Evolutionary conservation across 2,113 vertebrate species (phyloP).

Genomic region (Hoplias malabaricus): DNA sequence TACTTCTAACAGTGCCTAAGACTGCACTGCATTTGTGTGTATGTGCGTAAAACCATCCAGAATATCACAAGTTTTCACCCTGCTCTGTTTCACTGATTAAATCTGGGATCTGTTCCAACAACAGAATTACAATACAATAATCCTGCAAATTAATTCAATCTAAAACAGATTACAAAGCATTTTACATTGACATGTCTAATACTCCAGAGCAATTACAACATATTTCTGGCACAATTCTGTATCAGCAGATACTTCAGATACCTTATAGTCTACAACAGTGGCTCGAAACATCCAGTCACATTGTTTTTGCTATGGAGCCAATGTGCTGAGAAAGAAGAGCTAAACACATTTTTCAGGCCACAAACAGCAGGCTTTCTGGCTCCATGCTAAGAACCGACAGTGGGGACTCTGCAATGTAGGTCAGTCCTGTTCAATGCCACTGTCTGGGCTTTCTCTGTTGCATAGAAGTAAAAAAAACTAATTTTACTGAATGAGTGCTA

Average conservation of each 20-base stretch:
- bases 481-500: not conserved
- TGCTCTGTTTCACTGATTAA: not conserved
- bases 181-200: not conserved
- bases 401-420: slow-evolving; percentile 1
- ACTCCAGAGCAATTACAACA: not conserved
- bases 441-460: not conserved
- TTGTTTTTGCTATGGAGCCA: not conserved
- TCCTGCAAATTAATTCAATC: not conserved
- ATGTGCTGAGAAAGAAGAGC: not conserved
- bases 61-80: not conserved
- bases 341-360: not conserved
- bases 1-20: too few species aligned
- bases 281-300: not conserved
- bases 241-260: not conserved
- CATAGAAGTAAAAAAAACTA: not conserved
- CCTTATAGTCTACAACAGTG: not conserved
- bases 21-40: too few species aligned
- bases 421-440: not conserved
- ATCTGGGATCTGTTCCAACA: not conserved
- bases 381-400: not conserved
- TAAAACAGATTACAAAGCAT: not conserved
- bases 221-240: not conserved
- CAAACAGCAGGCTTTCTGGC: not conserved
- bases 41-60: not conserved
- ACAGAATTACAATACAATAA: not conserved